phyloP scores from a whole-genome alignment of 2,888 invertebrate species.

The Diadegma fenestrale region DNA sequence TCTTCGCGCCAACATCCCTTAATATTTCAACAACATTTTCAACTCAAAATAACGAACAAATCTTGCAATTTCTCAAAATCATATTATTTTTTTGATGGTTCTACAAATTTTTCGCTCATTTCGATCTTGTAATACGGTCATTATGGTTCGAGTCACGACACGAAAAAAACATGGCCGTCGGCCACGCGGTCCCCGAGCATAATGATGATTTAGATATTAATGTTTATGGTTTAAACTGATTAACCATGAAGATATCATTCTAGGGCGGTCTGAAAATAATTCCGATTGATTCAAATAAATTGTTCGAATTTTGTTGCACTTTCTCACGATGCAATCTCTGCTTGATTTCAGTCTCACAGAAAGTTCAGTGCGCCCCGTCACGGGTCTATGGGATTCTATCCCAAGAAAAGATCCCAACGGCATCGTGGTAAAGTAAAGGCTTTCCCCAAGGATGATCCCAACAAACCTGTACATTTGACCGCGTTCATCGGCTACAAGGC shows the following conservation, averaged over 20 bases:
- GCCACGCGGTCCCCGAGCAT: constrained; percentile 34
- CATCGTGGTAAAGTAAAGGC: constrained; percentile 99
- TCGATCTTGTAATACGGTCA: neutral
- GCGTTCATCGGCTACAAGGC: constrained; percentile 99
- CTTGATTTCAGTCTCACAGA: constrained; percentile 94
- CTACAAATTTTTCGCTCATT: constrained; percentile 12
- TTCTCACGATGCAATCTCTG: constrained; percentile 9
- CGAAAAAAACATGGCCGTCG: constrained; percentile 40
- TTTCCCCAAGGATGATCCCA: constrained; percentile 98
- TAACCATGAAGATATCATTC: constrained; percentile 88
- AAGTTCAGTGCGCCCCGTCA: constrained; percentile 99
- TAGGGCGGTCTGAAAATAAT: constrained; percentile 90
- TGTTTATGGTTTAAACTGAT: constrained; percentile 91
- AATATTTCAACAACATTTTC: constrained; percentile 21
- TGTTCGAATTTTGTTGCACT: neutral
- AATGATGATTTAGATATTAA: constrained; percentile 89
- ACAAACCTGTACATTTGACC: constrained; percentile 98
- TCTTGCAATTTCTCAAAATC: neutral
- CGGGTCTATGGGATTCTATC: constrained; percentile 99
- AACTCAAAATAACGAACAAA: neutral
- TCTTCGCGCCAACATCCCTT: constrained; percentile 57
- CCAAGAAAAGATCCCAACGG: constrained; percentile 98
- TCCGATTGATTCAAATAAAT: constrained; percentile 31
- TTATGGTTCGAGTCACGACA: neutral
- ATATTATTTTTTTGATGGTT: constrained; percentile 53